These are phyloP conservation scores for Ommatoiulus sabulosus DNA, from an alignment of 2,888 invertebrate genomes.

Conservation along the genomic window DNA sequence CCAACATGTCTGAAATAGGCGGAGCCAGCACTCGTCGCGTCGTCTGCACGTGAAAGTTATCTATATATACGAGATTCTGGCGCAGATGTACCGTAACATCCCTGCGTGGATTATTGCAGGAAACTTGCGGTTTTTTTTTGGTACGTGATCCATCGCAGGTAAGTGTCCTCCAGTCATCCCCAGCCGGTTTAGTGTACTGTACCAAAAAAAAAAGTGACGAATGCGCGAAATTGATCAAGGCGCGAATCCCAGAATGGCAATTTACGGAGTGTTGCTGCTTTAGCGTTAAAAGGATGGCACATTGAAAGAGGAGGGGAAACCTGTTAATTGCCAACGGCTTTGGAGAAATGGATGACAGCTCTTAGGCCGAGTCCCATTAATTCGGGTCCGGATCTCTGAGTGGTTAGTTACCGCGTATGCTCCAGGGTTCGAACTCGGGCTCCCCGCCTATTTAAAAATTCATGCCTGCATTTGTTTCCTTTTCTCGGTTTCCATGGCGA, in stretches of 20 bases:
- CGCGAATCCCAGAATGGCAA: not conserved
- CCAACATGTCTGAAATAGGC: too few species aligned
- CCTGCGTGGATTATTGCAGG: too few species aligned
- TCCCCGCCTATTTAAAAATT: not conserved
- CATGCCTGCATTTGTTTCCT: not conserved
- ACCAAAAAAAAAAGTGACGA: not conserved
- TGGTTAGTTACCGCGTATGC: not conserved
- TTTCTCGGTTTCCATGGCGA: not conserved
- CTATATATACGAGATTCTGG: too few species aligned
- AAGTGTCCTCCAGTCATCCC: too few species aligned
- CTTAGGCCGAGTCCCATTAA: not conserved
- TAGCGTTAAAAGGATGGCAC: not conserved
- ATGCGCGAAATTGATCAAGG: not conserved
- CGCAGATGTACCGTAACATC: too few species aligned
- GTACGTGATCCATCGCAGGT: too few species aligned
- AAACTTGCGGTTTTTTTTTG: too few species aligned
- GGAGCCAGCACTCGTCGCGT: too few species aligned
- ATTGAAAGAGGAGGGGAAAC: not conserved
- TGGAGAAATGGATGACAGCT: not conserved
- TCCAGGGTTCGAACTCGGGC: not conserved
- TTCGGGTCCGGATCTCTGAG: not conserved
- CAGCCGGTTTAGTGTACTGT: not conserved
- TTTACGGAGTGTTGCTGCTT: not conserved
- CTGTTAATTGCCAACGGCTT: conserved; percentile 6
- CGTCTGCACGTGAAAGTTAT: too few species aligned